A percentile compares a stretch with the other conserved stretches of the same genome.
Evolutionary conservation across 2,888 invertebrate genomes (phyloP).

Genomic region (Tipula lateralis): DNA sequence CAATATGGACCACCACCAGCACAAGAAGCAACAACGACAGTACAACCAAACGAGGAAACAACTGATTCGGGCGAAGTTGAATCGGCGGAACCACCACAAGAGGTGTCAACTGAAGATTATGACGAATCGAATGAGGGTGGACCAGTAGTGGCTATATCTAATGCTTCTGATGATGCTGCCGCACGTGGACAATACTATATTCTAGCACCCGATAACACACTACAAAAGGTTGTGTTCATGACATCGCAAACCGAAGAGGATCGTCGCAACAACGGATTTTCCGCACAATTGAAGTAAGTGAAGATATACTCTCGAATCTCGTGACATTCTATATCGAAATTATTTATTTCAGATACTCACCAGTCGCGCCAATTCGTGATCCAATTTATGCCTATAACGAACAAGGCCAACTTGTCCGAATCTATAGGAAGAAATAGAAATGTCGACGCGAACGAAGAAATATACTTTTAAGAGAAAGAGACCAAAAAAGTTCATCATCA

Average conservation of each 20-base stretch:
- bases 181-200: conserved; percentile 48
- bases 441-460: neutral
- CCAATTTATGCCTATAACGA: conserved; percentile 47
- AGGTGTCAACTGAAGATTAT: conserved; percentile 31
- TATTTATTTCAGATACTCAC: conserved; percentile 40
- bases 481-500: neutral
- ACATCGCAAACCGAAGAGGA: conserved; percentile 43
- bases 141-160: conserved; percentile 36
- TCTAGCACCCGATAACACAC: conserved; percentile 44
- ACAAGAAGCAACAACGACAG: neutral
- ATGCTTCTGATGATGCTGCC: conserved; percentile 38
- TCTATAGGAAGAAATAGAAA: conserved; percentile 41
- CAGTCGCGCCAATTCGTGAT: conserved; percentile 46
- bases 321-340: neutral
- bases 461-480: neutral
- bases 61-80: conserved; percentile 30
- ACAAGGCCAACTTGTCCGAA: conserved; percentile 45
- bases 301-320: neutral
- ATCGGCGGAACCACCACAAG: conserved; percentile 34
- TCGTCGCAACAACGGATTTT: conserved; percentile 42
- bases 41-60: neutral
- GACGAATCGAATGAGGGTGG: conserved; percentile 35
- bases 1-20: conserved; percentile 25
- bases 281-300: conserved; percentile 42
- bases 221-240: conserved; percentile 46